Evolutionary conservation across 2,888 invertebrate genomes (phyloP), one percentile per base, ranked within the genome.

Genomic region (Papilio elwesi): DNA sequence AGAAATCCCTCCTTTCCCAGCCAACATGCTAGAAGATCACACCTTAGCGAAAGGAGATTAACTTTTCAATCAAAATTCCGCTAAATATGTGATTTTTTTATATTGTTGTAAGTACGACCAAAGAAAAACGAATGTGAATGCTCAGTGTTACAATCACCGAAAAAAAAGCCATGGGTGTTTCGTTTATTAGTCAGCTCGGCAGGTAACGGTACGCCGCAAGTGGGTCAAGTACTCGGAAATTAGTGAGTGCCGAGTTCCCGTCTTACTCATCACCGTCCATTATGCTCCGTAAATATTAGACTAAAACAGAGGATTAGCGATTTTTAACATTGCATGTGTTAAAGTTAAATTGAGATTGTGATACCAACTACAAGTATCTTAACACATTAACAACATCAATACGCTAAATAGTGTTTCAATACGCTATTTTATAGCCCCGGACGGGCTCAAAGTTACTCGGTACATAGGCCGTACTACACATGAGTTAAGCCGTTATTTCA

Each of bases 161-260:
- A 73, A 73, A 73, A 65, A 73, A 38, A 8, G 59, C 59, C 66
- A 51, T 59, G 62, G 52, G 52, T 48, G 59, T 59, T 43, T 43
- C 43, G 43, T 43, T 13, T 52, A 66, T 73, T 73, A 73, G 73
- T 73, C 73, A 77, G 77, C 78, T 76, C 80, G 82, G 79, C 81
- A 67, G 80, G 80, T 83, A 79, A 78, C 71, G 74, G 76, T 68
- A 76, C 55, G 69, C 55, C 59, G 51, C 59, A 80, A 80, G 81
- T 85, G 78, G 90, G 90, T 88, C 90, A 87, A 83, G 83, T 89
- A 88, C 88, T 87, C 79, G 82, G 89, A 89, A 90, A 83, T 83
- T 83, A 80, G 81, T 83, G 80, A 81, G 79, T 72, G 72, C 76
- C 75, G 69, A 73, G 75, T 76, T 76, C 74, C 76, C 72, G 77